These are phyloP conservation scores for Psittacula echo DNA, from an alignment of 2,797 vertebrate genomes.

Conservation along the genomic window DNA sequence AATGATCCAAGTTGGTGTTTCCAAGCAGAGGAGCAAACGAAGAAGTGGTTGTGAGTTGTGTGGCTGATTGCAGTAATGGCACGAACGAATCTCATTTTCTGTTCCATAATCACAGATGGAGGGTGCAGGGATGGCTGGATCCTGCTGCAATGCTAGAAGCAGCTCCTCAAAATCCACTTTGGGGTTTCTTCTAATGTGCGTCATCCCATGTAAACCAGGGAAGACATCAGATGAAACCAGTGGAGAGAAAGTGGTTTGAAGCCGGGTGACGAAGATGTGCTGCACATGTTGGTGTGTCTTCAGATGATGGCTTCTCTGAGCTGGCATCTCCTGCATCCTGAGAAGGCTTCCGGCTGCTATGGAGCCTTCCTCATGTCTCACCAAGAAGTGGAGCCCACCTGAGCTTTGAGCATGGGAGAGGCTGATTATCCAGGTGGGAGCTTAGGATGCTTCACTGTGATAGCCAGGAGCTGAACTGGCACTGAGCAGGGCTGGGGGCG, in stretches of 20 bases:
- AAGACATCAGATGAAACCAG: neutral
- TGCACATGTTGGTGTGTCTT: neutral
- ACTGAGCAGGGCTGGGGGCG: neutral
- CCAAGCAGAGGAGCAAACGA: neutral
- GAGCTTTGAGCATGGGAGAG: neutral
- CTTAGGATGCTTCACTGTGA: rapidly evolving
- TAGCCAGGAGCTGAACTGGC: rapidly evolving
- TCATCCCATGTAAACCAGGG: neutral
- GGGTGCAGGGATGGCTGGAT: neutral
- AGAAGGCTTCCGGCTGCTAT: neutral
- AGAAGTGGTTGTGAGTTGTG: rapidly evolving
- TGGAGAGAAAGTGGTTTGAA: neutral
- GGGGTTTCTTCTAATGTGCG: neutral
- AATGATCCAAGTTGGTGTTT: neutral
- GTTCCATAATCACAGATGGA: neutral
- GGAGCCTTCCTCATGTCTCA: neutral
- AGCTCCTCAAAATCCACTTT: neutral
- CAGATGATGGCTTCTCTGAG: neutral
- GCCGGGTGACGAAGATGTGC: neutral
- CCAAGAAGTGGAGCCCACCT: neutral
- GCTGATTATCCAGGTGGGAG: neutral
- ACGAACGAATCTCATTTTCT: neutral
- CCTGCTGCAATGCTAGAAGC: neutral
- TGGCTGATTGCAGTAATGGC: neutral
- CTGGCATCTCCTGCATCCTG: neutral